Evolutionary conservation across 2,888 invertebrate genomes (phyloP), one percentile per base, ranked within the genome.

Genomic region (Tanytarsus gracilentus): DNA sequence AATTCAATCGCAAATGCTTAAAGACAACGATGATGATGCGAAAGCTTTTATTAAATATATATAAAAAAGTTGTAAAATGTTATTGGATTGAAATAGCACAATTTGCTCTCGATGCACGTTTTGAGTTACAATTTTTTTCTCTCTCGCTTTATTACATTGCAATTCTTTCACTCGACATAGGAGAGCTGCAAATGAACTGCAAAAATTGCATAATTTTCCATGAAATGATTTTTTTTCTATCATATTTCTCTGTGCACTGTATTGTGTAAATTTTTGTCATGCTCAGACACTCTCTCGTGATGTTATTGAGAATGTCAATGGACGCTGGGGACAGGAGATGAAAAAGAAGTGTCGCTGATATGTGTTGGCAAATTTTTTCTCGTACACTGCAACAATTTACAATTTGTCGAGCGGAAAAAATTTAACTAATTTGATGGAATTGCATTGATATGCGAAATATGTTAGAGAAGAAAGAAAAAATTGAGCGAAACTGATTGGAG

Each of bases 141-240:
- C n/a, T 48, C 48, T 51, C 29, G 50, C 50, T 51, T 48, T 51
- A 51, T 52, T 29, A 52, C 52, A 18, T 48, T 16, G 4, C 33
- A 8, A 16, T 14, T 52, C 29, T 51, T 16, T 29, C 40, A 11
- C 18, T 14, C 50, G 26, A 11, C 7, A 2, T 4, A 14, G 14
- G 29, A 11, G n/a, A 33, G 29, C 21, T 30, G 52, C 11, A 52
- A 52, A 52, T 52, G 52, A 52, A 52, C 52, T 27, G 52, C 27
- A 52, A 30, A 50, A 30, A 52, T 52, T 52, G 18, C 52, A 52
- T 30, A 52, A 49, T 26, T 52, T 52, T 52, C 52, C 52, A 33
- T 52, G 52, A 52, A 52, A 52, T 52, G 49, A 49, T n/a, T 11
- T 6, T 16, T 18, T 9, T 25, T 5, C 23, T 23, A 18, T 23